phyloP scores from a whole-genome alignment of 64 coral and sea anemone genomes.

The Porites lutea region DNA sequence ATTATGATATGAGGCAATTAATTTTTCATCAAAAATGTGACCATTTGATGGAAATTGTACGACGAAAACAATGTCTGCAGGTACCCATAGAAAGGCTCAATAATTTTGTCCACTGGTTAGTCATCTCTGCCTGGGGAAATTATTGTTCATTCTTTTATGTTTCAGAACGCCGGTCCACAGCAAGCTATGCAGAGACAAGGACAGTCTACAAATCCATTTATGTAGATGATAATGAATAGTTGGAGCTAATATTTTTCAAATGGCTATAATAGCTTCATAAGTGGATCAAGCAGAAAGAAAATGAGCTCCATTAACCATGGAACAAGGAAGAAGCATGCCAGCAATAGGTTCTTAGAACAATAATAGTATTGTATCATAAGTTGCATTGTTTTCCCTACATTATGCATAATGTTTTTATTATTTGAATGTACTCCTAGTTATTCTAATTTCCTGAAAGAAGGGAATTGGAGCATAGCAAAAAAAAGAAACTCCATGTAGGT shows the following conservation, averaged over 20 bases:
- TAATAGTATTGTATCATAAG: not conserved
- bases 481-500: too few relatives aligned
- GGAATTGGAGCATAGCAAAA: too few relatives aligned
- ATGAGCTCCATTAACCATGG: not conserved
- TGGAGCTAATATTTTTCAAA: not conserved
- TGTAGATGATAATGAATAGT: constrained; percentile 51
- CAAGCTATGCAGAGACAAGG: constrained; percentile 73
- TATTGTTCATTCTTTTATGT: not conserved
- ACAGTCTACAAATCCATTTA: constrained; percentile 99
- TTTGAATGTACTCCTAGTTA: not conserved
- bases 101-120: not conserved
- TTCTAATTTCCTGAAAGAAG: not conserved
- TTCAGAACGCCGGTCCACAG: constrained; percentile 63
- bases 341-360: not conserved
- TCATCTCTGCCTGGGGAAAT: not conserved
- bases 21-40: too few relatives aligned
- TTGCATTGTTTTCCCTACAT: constrained; percentile 15
- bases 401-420: constrained; percentile 2
- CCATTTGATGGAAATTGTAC: too few relatives aligned
- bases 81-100: too few relatives aligned
- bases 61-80: too few relatives aligned
- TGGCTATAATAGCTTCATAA: not conserved
- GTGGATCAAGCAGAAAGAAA: not conserved
- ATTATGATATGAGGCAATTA: too few relatives aligned
- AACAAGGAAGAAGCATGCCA: not conserved